These are phyloP conservation scores for Ispidina lecontei DNA, from an alignment of 2,797 vertebrate genomes.

Conservation along the genomic window DNA sequence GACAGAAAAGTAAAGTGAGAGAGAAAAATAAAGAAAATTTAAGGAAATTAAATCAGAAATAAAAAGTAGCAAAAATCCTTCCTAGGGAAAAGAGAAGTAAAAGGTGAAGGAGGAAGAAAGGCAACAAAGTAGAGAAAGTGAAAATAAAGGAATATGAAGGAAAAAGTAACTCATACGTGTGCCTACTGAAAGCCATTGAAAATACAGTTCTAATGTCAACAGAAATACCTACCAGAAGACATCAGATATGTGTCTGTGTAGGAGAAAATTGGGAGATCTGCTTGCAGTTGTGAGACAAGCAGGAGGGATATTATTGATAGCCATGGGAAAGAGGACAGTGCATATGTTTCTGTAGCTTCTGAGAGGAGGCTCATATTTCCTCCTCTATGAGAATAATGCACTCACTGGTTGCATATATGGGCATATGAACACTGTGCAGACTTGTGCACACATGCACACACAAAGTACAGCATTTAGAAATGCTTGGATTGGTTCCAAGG, in stretches of 20 bases:
- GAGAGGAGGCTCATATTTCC: constrained; percentile 12
- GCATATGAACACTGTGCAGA: constrained; percentile 9
- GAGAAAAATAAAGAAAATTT: not conserved
- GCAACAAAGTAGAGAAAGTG: not conserved
- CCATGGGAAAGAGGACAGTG: constrained; percentile 30
- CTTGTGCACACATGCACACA: constrained; percentile 40
- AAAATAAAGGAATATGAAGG: not conserved
- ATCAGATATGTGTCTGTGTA: not conserved
- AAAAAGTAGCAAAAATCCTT: not conserved
- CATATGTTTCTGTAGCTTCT: not conserved
- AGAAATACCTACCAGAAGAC: not conserved
- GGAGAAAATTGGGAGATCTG: not conserved
- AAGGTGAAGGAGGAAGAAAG: not conserved
- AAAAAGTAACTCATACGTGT: not conserved
- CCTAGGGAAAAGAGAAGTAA: not conserved
- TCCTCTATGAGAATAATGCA: constrained; percentile 9
- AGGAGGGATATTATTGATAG: not conserved
- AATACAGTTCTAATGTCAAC: not conserved
- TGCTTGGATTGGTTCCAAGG: constrained; percentile 62
- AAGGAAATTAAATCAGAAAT: not conserved
- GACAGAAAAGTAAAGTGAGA: not conserved
- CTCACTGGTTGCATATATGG: constrained; percentile 2
- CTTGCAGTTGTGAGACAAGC: constrained; percentile 9
- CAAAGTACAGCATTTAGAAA: constrained; percentile 63
- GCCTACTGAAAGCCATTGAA: not conserved